A percentile compares a stretch with the other conserved stretches of the same genome.
Conservation (phyloP, 2,888 invertebrate genomes). For the Hanleya hanleyi region DNA sequence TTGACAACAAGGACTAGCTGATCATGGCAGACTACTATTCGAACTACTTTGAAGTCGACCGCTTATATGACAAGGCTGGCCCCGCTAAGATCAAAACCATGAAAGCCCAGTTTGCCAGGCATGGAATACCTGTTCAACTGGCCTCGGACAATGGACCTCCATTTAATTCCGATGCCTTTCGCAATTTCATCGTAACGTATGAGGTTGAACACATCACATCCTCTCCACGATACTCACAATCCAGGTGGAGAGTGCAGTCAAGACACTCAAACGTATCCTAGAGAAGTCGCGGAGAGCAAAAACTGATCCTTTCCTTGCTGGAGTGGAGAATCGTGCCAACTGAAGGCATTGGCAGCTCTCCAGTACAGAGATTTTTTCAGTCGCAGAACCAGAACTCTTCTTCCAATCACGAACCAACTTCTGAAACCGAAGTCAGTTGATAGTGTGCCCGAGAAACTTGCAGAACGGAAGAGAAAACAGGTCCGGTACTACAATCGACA, state of each 20-base stretch:
- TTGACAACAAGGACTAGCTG: conserved; percentile 9
- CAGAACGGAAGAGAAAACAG: neutral
- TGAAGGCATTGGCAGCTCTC: conserved; percentile 3
- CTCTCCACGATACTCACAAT: neutral
- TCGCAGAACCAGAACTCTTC: conserved; percentile 2
- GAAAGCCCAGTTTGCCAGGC: conserved; percentile 13
- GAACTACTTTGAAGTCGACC: conserved; percentile 17
- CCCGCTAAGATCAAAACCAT: conserved; percentile 11
- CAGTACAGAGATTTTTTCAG: conserved; percentile 9
- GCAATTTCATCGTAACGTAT: too few relatives aligned
- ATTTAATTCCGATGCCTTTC: neutral
- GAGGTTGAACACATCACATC: neutral
- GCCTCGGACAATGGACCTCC: conserved; percentile 13
- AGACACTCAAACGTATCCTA: neutral
- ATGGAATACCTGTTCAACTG: conserved; percentile 10
- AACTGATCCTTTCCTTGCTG: neutral
- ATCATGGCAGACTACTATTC: conserved; percentile 17
- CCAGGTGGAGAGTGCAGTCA: conserved; percentile 2
- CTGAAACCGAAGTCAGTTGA: neutral
- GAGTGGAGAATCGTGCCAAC: neutral
- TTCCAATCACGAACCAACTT: neutral
- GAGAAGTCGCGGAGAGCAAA: neutral
- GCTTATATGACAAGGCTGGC: conserved; percentile 6
- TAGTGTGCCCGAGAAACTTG: neutral
- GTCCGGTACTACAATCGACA: neutral